Conservation (phyloP, 1,140 invertebrate genomes). For the Physella acuta region DNA sequence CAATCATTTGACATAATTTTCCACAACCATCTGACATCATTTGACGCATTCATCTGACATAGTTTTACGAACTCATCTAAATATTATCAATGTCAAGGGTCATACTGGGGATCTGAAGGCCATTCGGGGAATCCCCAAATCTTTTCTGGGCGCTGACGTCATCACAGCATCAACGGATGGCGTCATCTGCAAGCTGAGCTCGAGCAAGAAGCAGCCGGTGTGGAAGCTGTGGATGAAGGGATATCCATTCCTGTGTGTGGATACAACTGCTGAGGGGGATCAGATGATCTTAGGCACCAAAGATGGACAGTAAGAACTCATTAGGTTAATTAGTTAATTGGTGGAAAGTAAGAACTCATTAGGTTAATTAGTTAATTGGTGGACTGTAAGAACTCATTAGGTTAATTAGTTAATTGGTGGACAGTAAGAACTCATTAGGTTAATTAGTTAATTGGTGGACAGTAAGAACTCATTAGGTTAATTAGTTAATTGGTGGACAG, state of each 20-base stretch:
- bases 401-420: too few species aligned
- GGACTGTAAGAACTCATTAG: too few species aligned
- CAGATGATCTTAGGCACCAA: slow-evolving; percentile 40
- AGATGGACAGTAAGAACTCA: slow-evolving; percentile 45
- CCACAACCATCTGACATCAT: not conserved
- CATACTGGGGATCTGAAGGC: slow-evolving; percentile 44
- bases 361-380: too few species aligned
- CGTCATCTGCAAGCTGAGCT: slow-evolving; percentile 41
- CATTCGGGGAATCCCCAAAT: slow-evolving; percentile 22
- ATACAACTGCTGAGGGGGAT: slow-evolving; percentile 29
- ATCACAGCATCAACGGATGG: slow-evolving; percentile 47
- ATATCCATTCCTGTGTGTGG: slow-evolving; percentile 39
- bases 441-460: too few species aligned
- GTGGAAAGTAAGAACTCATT: too few species aligned
- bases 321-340: too few species aligned
- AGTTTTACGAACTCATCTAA: too few species aligned
- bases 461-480: too few species aligned
- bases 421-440: too few species aligned
- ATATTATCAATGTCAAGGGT: slow-evolving; percentile 42
- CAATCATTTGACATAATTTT: not conserved
- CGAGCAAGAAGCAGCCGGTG: slow-evolving; percentile 31
- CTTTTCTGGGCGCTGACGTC: slow-evolving; percentile 34
- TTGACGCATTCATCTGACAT: not conserved
- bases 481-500: too few species aligned
- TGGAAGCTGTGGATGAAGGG: slow-evolving; percentile 49